Conservation (phyloP, 2,797 vertebrate genomes). For the Siniperca obscura region DNA sequence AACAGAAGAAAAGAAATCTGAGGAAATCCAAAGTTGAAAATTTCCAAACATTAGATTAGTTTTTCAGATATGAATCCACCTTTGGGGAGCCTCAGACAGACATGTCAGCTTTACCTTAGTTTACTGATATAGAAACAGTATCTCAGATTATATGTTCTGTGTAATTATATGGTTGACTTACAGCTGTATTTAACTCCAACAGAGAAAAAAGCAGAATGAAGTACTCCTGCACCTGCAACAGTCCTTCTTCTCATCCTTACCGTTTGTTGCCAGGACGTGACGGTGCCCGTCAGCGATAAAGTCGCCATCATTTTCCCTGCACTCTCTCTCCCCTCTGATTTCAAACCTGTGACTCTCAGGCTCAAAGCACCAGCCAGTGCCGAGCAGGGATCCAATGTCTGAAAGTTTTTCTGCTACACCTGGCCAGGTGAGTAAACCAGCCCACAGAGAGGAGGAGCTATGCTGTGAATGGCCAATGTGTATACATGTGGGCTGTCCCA, state of each 20-base stretch:
- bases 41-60: background rate
- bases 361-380: background rate
- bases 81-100: background rate
- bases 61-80: conserved; percentile 5
- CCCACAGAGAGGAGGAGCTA: conserved; percentile 62
- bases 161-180: background rate
- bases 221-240: background rate
- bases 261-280: conserved; percentile 79
- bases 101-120: background rate
- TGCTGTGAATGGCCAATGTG: conserved; percentile 44
- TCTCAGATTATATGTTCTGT: background rate
- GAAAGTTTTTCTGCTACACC: conserved; percentile 65
- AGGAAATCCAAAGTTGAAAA: background rate
- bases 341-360: conserved; percentile 32
- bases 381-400: conserved; percentile 25
- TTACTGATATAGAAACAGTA: background rate
- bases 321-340: conserved; percentile 35
- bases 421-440: conserved; percentile 74
- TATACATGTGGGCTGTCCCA: conserved; percentile 37
- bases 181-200: background rate
- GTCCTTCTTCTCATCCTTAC: conserved; percentile 67
- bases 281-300: conserved; percentile 74
- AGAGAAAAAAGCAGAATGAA: conserved; percentile 2
- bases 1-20: background rate
- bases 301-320: conserved; percentile 80